Conservation (phyloP, 2,888 invertebrate genomes). For the Homarus gammarus region DNA sequence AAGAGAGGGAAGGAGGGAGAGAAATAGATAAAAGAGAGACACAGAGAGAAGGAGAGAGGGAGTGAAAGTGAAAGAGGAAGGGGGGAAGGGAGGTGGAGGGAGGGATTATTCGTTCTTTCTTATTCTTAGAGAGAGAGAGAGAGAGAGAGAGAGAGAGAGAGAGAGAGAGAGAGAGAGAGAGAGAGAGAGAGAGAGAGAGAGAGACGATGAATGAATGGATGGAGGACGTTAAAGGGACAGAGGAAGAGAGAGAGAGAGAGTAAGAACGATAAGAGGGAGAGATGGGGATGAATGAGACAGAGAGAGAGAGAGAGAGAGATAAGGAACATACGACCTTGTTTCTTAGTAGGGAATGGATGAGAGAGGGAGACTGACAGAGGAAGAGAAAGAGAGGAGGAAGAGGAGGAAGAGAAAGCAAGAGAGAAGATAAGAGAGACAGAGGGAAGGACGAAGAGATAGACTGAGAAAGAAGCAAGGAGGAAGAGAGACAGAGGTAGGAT, state of each 20-base stretch:
- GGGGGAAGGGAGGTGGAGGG: slow-evolving; percentile 5
- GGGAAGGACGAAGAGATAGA: background rate
- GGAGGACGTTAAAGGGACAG: background rate
- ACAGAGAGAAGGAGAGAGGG: background rate
- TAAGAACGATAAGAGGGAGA: background rate
- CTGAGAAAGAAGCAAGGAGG: background rate
- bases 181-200: background rate
- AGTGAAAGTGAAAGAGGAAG: background rate
- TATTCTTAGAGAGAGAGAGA: no score
- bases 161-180: background rate
- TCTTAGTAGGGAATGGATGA: background rate
- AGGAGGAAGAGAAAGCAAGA: slow-evolving; percentile 3
- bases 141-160: background rate
- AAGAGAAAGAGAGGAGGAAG: background rate
- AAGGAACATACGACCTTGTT: background rate
- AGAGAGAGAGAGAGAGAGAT: background rate
- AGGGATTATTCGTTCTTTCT: no score
- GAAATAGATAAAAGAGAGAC: background rate
- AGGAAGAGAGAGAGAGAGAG: background rate
- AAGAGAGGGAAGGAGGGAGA: background rate
- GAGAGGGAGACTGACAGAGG: background rate
- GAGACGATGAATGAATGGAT: no score
- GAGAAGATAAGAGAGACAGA: slow-evolving; percentile 11
- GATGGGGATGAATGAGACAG: slow-evolving; percentile 3
- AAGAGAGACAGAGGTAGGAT: background rate